These are phyloP conservation scores for Aphis craccivora DNA, from an alignment of 1,140 invertebrate genomes.

Conservation along the genomic window DNA sequence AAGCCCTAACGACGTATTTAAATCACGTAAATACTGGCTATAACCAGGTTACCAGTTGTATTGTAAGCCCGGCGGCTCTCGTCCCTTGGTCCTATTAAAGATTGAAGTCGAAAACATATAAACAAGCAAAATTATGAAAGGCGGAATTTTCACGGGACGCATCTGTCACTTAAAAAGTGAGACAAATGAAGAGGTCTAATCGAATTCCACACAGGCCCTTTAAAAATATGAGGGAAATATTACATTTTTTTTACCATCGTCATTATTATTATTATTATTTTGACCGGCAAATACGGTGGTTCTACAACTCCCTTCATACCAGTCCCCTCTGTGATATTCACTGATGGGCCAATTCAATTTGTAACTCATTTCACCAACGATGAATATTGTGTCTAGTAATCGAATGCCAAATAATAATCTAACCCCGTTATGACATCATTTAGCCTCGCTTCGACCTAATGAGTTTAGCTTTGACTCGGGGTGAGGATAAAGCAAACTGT, in stretches of 20 bases:
- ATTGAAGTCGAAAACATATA: slow-evolving; percentile 57
- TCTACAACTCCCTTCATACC: not conserved
- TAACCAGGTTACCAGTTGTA: slow-evolving; percentile 46
- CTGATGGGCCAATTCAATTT: slow-evolving; percentile 56
- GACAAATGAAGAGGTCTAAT: slow-evolving; percentile 55
- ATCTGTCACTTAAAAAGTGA: slow-evolving; percentile 57
- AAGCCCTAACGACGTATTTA: slow-evolving; percentile 50
- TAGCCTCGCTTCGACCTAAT: slow-evolving; percentile 54
- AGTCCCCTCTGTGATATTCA: slow-evolving; percentile 32
- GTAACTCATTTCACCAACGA: slow-evolving; percentile 57
- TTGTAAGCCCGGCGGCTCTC: slow-evolving; percentile 23
- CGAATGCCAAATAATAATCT: slow-evolving; percentile 57
- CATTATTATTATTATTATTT: slow-evolving; percentile 54
- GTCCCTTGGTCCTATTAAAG: slow-evolving; percentile 46
- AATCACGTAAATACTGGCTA: slow-evolving; percentile 48
- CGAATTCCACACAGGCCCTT: slow-evolving; percentile 38
- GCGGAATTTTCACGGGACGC: slow-evolving; percentile 34
- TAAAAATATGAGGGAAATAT: slow-evolving; percentile 47
- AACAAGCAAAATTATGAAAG: slow-evolving; percentile 50
- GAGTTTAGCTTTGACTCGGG: slow-evolving; percentile 50
- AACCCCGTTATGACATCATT: slow-evolving; percentile 57
- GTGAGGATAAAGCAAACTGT: slow-evolving; percentile 34
- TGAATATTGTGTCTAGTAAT: slow-evolving; percentile 57
- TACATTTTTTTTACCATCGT: slow-evolving; percentile 36
- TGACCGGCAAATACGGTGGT: slow-evolving; percentile 57